Evolutionary conservation across 2,888 invertebrate genomes (phyloP), one percentile per base, ranked within the genome.

Genomic region (Scrobipalpa costella): DNA sequence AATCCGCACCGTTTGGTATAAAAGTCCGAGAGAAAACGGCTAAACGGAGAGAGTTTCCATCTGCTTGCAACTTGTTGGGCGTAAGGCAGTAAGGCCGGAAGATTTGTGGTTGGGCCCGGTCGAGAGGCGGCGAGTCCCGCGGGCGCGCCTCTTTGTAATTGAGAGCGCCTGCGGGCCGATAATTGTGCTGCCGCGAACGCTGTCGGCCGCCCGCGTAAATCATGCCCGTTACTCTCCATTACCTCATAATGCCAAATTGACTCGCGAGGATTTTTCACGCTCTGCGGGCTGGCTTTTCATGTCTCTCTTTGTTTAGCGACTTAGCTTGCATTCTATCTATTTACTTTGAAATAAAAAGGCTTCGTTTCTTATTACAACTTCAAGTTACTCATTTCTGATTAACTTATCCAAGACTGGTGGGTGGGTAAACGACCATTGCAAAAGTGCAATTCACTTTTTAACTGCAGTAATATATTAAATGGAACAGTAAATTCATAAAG

Each of bases 91-190:
- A 83, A 85, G 83, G 76, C 80, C 79, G 79, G 79, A 85, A 88
- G 88, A 87, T 88, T 88, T 86, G 88, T 85, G 84, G 84, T 77
- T 75, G 79, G 82, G 78, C 75, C 78, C 80, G 79, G 75, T 75
- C 77, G 82, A 58, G 65, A 65, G 74, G 75, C 79, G 80, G 83
- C 83, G 85, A 77, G 73, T 89, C 90, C 89, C 90, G 84, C 84
- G 89, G 88, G 91, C 81, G 83, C 85, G 81, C 87, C 91, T 87
- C 83, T 82, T 86, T 83, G 91, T 90, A 90, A 91, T 90, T 90
- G 91, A 90, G 90, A 86, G 90, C 88, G 89, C 89, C 90, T 83
- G 88, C 88, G 90, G 90, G 87, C 90, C 90, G 89, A 90, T 90
- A 90, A 90, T 89, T 88, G 90, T 85, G 86, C 82, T 80, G 81